Evolutionary conservation across 2,888 invertebrate genomes (phyloP).

Genomic region (Alloplasta piceator): DNA sequence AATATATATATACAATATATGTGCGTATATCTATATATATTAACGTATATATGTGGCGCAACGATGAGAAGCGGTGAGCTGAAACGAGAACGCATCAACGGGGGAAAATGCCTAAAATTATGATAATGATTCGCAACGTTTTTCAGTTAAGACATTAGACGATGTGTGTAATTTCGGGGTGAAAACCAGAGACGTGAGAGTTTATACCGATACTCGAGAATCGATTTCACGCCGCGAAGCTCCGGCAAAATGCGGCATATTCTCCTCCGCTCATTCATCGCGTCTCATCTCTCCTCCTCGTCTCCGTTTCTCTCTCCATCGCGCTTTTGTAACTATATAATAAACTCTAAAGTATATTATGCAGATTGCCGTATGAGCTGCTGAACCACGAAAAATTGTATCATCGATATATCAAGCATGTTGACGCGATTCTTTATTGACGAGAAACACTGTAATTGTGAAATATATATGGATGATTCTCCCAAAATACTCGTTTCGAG

Average conservation of each 20-base stretch:
- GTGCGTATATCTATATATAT: neutral
- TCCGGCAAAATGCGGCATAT: conserved; percentile 27
- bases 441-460: conserved; percentile 39
- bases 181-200: conserved; percentile 77
- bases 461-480: too few relatives aligned
- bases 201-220: conserved; percentile 72
- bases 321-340: conserved; percentile 70
- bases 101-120: conserved; percentile 81
- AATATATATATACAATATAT: conserved; percentile 30
- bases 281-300: conserved; percentile 57
- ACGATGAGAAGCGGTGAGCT: conserved; percentile 54
- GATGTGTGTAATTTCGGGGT: conserved; percentile 80
- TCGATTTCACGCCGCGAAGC: conserved; percentile 64
- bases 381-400: conserved; percentile 56
- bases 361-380: conserved; percentile 68
- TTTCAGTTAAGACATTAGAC: conserved; percentile 83
- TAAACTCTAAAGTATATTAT: conserved; percentile 81
- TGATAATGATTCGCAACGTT: conserved; percentile 81
- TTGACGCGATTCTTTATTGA: conserved; percentile 56
- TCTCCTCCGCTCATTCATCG: conserved; percentile 42
- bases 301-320: conserved; percentile 34
- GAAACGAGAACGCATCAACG: conserved; percentile 71
- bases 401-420: conserved; percentile 25
- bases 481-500: too few relatives aligned
- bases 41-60: conserved; percentile 13